Conservation (phyloP, 2,888 invertebrate species). For the Meteorus cinctellus region DNA sequence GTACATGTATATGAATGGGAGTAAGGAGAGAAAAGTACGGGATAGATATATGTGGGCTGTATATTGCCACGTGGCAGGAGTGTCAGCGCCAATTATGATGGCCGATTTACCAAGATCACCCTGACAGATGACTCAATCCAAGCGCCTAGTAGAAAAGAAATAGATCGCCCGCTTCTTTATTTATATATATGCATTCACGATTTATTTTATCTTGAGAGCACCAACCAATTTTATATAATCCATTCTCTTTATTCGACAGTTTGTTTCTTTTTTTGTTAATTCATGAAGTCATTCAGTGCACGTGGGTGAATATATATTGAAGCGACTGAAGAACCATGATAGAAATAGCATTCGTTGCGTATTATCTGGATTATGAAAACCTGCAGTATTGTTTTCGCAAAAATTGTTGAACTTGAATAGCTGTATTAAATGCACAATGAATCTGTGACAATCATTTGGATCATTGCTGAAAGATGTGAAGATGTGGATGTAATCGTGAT, state of each 20-base stretch:
- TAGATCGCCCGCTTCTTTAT: no score
- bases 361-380: no score
- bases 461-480: no score
- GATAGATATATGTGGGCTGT: constrained; percentile 10
- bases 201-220: constrained; percentile 53
- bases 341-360: no score
- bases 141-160: background rate
- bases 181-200: constrained; percentile 55
- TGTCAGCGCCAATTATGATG: constrained; percentile 53
- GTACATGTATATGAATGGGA: constrained; percentile 49
- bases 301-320: no score
- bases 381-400: no score
- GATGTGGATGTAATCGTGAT: no score
- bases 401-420: no score
- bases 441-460: no score
- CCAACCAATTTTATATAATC: constrained; percentile 37
- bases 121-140: constrained; percentile 47
- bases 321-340: no score
- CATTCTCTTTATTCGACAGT: background rate
- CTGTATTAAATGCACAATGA: no score
- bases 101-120: constrained; percentile 52
- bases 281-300: no score
- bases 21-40: constrained; percentile 30
- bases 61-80: constrained; percentile 48
- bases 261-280: background rate